These are phyloP conservation scores for Vespertilio murinus DNA, from an alignment of 2,797 vertebrate genomes.

Conservation along the genomic window DNA sequence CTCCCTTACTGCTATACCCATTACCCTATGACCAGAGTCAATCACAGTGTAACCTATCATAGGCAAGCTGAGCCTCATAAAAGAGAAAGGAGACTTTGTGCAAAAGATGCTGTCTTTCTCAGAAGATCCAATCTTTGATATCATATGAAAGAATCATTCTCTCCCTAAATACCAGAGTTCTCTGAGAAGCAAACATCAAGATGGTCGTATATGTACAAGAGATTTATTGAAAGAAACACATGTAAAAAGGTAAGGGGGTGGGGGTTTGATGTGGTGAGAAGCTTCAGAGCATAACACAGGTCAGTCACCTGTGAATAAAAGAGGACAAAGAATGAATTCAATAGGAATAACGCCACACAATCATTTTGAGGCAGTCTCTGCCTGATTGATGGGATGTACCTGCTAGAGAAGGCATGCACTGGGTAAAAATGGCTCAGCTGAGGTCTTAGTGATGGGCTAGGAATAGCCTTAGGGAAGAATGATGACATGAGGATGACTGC, in stretches of 20 bases:
- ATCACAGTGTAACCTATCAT: background rate
- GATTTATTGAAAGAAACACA: background rate
- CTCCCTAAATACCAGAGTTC: background rate
- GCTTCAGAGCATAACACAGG: background rate
- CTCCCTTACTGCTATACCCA: background rate
- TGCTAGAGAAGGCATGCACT: background rate
- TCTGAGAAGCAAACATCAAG: background rate
- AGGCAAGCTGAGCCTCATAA: background rate
- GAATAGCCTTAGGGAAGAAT: background rate
- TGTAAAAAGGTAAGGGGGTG: background rate
- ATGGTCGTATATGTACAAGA: background rate
- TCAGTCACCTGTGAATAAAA: background rate
- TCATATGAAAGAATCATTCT: background rate
- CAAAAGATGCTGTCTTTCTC: background rate
- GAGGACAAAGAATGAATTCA: background rate
- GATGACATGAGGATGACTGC: fast-evolving
- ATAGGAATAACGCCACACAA: background rate
- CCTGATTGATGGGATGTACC: background rate
- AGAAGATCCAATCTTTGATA: background rate
- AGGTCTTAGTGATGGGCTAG: background rate
- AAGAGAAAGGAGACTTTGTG: background rate
- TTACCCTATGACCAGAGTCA: background rate
- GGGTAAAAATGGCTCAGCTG: background rate
- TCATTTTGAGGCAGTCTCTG: background rate
- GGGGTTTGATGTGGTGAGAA: background rate